Percentiles rank a stretch among this genome's conserved stretches.
Conservation (phyloP, 1,140 invertebrate species). For the Paraescarpia echinospica region DNA sequence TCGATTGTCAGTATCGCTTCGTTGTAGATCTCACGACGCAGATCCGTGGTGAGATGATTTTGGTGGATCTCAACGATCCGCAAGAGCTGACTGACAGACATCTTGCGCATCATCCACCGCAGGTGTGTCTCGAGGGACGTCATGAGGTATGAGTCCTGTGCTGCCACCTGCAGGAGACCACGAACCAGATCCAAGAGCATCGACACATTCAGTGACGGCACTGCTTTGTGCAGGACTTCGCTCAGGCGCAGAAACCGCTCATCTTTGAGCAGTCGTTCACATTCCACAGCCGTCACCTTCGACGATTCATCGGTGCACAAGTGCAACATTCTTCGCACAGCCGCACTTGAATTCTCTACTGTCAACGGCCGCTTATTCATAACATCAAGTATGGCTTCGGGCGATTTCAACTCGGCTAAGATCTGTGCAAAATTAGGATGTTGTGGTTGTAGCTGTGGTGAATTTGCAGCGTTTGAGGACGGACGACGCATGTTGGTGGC, state of each 20-base stretch:
- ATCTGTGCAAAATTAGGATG: neutral
- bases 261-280: neutral
- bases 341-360: neutral
- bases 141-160: slow-evolving; percentile 21
- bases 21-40: slow-evolving; percentile 9
- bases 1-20: slow-evolving; percentile 16
- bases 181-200: neutral
- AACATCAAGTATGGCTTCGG: neutral
- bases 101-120: slow-evolving; percentile 21
- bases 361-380: neutral
- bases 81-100: slow-evolving; percentile 14
- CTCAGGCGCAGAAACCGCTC: neutral
- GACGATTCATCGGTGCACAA: neutral
- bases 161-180: slow-evolving; percentile 9
- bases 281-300: neutral
- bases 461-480: neutral
- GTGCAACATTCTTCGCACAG: neutral
- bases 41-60: slow-evolving; percentile 20
- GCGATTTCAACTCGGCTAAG: neutral
- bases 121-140: slow-evolving; percentile 24
- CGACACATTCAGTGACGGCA: neutral
- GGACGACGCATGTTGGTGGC: neutral
- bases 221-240: neutral
- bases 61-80: slow-evolving; percentile 19
- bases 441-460: neutral